These are phyloP conservation scores for Cephalophus harveyi DNA, from an alignment of 2,113 vertebrate species.

Conservation along the genomic window DNA sequence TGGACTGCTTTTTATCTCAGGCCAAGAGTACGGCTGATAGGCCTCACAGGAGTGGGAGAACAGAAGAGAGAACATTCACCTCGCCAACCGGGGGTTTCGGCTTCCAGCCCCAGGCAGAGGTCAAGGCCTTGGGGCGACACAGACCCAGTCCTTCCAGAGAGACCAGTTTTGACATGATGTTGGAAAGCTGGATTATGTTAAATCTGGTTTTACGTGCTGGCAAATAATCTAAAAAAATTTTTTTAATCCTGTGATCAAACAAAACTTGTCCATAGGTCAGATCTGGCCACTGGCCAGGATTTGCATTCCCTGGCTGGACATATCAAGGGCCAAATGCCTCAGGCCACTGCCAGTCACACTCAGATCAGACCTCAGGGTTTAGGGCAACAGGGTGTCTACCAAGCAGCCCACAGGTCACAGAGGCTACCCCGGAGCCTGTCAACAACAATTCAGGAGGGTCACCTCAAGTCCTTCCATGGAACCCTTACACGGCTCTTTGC, in stretches of 20 bases:
- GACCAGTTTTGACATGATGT: neutral
- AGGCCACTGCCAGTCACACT: neutral
- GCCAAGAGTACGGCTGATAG: fast-evolving
- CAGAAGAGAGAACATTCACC: neutral
- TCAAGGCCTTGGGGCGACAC: neutral
- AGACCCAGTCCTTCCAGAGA: neutral
- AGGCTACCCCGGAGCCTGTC: neutral
- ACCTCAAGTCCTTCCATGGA: neutral
- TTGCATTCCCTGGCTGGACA: neutral
- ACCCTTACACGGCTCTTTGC: neutral
- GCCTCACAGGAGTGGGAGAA: neutral
- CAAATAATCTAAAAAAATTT: neutral
- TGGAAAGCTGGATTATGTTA: neutral
- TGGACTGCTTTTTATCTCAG: neutral
- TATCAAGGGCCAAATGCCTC: neutral
- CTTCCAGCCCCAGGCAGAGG: neutral
- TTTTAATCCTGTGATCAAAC: neutral
- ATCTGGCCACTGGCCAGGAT: neutral
- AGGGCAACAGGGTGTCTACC: neutral
- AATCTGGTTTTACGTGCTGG: neutral
- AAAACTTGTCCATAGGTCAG: neutral
- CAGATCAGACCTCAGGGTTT: neutral
- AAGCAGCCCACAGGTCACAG: neutral
- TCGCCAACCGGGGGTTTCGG: fast-evolving
- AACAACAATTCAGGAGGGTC: neutral